Base-by-base conservation (phyloP, 2,888 invertebrate species). In the Drosophila neotestacea region DNA sequence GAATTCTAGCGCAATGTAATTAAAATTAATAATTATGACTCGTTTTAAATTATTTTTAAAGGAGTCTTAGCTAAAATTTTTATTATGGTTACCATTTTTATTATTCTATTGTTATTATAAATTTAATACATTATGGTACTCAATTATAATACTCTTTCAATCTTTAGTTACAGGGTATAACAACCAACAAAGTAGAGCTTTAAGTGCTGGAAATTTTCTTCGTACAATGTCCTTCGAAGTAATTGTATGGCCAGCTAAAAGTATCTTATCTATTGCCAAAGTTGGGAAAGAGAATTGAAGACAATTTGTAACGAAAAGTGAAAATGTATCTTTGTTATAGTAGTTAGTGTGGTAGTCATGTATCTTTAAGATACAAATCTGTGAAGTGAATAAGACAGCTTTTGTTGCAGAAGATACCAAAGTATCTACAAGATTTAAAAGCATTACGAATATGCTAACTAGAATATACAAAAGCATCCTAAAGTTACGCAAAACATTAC, bases 211-310 rank as follows among this genome's bases (percentile, higher is more conserved):
- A 30, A 58, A 34, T 36, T 6, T 41, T 16, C 54, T 32, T 22
- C 10, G 32, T 42, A 54, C 41, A 54, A 41, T 54, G 42, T 54
- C 42, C 42, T 54, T 54, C 41, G 51, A 36, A 51, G 51, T 38
- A 38, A 38, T 38, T 51, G 38, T 38, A 10, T 51, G 28, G 41
- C 41, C 11, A 32, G 36, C 22, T 36, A 36, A 6, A 50, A 42
- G 54, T 42, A 42, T 32, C 54, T 54, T 54, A 54, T 54, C 54
- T 54, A 54, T 54, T 22, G 54, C 32, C 41, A 42, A 22, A 30
- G 32, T 6, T 32, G 32, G 32, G 6, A 6, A 13, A 30, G 10
- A 16, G 39, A 11, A 50, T 22, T 36, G 34, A 36, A 34, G 41
- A 42, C 54, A 54, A 42, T 32, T 54, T 54, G 54, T 42, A 41